Evolutionary conservation across 2,888 invertebrate genomes (phyloP).

Genomic region (Ypsolopha scabrella): DNA sequence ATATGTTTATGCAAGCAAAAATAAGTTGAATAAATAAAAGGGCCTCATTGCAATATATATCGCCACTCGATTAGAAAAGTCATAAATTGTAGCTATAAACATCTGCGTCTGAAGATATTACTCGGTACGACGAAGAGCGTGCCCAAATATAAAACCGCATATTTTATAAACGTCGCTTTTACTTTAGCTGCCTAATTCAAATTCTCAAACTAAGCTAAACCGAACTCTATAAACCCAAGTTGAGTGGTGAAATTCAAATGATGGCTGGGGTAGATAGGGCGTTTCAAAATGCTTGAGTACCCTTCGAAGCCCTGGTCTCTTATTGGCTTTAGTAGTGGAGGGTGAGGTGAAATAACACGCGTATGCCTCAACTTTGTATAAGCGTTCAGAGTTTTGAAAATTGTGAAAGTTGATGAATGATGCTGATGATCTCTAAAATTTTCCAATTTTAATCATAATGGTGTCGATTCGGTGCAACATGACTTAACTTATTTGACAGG

Average conservation of each 20-base stretch:
- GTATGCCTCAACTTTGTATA: constrained; percentile 45
- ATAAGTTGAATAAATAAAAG: too few relatives aligned
- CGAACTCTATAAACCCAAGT: constrained; percentile 1
- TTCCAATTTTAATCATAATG: too few relatives aligned
- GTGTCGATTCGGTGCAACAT: too few relatives aligned
- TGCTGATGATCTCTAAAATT: too few relatives aligned
- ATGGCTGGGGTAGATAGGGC: constrained; percentile 31
- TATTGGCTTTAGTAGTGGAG: constrained; percentile 61
- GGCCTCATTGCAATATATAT: too few relatives aligned
- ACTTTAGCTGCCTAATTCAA: constrained; percentile 30
- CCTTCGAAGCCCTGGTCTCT: constrained; percentile 51
- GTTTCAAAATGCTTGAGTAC: constrained; percentile 33
- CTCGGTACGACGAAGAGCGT: constrained; percentile 12
- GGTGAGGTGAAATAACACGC: constrained; percentile 41
- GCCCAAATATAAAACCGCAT: constrained; percentile 28
- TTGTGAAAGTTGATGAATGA: too few relatives aligned
- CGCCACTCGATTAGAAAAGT: too few relatives aligned
- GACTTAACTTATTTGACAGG: too few relatives aligned
- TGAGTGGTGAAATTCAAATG: constrained; percentile 22
- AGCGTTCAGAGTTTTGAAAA: constrained; percentile 18
- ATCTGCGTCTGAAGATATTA: constrained; percentile 6
- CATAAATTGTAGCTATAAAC: not conserved
- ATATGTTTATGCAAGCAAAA: too few relatives aligned
- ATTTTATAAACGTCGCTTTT: constrained; percentile 39
- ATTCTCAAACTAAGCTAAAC: constrained; percentile 14